Conservation (phyloP, 2,888 invertebrate species). For the Flabesymbios commensalis region DNA sequence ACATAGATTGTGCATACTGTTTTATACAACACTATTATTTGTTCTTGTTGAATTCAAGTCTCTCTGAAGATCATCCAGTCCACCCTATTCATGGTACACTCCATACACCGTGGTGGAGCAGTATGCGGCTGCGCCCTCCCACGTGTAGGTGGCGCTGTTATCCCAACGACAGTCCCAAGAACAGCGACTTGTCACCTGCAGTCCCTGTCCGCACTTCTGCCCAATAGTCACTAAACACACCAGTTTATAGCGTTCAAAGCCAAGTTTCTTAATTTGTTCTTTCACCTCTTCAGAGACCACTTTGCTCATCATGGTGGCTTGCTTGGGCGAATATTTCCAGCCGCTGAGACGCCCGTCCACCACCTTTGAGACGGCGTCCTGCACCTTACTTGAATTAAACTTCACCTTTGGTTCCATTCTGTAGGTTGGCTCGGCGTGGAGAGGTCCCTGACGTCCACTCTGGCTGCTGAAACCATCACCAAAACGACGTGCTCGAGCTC, state of each 20-base stretch:
- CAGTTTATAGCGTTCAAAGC: background rate
- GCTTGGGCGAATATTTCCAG: background rate
- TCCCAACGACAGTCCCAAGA: background rate
- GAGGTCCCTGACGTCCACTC: background rate
- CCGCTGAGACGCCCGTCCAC: background rate
- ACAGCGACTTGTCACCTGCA: background rate
- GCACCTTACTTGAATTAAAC: background rate
- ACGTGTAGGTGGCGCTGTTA: background rate
- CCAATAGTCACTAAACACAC: background rate
- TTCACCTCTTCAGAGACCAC: background rate
- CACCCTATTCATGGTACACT: slow-evolving; percentile 83
- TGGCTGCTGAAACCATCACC: background rate
- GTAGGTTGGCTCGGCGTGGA: background rate
- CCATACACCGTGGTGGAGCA: slow-evolving; percentile 64
- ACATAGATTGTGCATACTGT: no score
- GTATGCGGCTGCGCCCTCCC: background rate
- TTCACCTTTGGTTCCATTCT: background rate
- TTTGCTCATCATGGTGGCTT: background rate
- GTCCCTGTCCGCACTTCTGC: background rate
- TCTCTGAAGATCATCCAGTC: no score
- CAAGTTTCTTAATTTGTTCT: background rate
- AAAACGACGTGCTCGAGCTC: background rate
- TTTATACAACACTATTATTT: no score
- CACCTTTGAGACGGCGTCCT: background rate
- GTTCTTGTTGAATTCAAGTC: no score